Evolutionary conservation across 2,888 invertebrate genomes (phyloP), one percentile per base, ranked within the genome.

Genomic region (Agrotis puta): DNA sequence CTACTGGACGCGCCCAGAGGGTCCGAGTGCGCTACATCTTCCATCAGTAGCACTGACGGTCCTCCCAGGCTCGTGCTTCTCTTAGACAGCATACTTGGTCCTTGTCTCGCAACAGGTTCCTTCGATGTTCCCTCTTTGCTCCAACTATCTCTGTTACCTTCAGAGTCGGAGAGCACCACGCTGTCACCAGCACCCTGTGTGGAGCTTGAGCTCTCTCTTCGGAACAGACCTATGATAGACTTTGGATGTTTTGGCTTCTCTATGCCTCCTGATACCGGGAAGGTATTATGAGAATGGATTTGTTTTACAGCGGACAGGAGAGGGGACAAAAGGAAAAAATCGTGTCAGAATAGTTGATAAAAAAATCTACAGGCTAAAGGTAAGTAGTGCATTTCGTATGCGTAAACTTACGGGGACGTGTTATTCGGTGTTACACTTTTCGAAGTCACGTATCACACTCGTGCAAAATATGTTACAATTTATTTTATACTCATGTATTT

Each of bases 211-310:
- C 98, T 98, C 92, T 98, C 98, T 89, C 98, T 97, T 89, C 98
- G 97, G 95, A 98, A 98, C 81, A 98, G 97, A 94, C 98, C 98
- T 97, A 98, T 98, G 94, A 98, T 98, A 94, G 98, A 98, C 95
- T 98, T 98, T 87, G 97, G 97, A 95, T 97, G 97, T 96, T 98
- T 97, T 93, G 98, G 98, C 96, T 98, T 98, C 94, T 98, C 98
- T 94, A 98, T 97, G 89, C 98, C 98, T 96, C 98, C 98, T 98
- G 88, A 80, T 86, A 82, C 77, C 70, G 81, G 88, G 85, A 85
- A 84, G 86, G 87, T 87, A 83, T 72, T 74, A 77, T 85, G 85
- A 86, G 83, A 85, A 83, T 81, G 84, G 81, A 83, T 72, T 77
- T 87, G 78, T 87, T 77, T 77, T 82, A 88, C 70, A 87, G 88